Conservation (phyloP, 2,888 invertebrate genomes). For the Drosophila hawaiiensis region DNA sequence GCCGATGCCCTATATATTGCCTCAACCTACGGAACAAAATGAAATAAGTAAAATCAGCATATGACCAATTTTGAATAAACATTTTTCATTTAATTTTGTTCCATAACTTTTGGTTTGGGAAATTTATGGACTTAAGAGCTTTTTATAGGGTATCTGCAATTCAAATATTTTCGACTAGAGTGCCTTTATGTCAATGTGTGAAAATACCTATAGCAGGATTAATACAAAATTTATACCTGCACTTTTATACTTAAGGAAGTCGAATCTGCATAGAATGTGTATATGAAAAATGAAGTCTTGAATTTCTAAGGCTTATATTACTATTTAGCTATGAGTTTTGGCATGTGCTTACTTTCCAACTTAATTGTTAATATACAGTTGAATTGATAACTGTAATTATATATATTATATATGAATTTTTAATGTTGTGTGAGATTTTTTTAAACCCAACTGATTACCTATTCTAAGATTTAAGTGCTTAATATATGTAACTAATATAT, state of each 20-base stretch:
- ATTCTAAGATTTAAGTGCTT: no score
- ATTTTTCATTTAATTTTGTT: background rate
- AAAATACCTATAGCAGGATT: background rate
- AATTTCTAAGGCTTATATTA: background rate
- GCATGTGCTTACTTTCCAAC: no score
- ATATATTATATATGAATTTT: no score
- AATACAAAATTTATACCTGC: background rate
- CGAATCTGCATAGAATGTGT: background rate
- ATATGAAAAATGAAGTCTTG: background rate
- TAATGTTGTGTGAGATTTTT: no score
- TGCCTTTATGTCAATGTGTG: background rate
- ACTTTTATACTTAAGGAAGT: background rate
- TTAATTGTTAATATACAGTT: no score
- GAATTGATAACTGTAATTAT: no score
- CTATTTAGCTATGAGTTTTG: no score
- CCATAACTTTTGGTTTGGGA: background rate
- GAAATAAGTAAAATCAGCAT: background rate
- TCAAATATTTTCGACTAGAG: background rate
- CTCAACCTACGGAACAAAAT: background rate
- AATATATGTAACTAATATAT: no score
- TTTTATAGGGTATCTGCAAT: background rate
- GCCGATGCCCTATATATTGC: background rate
- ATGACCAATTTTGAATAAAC: background rate
- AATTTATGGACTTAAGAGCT: background rate
- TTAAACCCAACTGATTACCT: no score